Evolutionary conservation across 2,797 vertebrate species (phyloP).

Genomic region (Halcyon badia): DNA sequence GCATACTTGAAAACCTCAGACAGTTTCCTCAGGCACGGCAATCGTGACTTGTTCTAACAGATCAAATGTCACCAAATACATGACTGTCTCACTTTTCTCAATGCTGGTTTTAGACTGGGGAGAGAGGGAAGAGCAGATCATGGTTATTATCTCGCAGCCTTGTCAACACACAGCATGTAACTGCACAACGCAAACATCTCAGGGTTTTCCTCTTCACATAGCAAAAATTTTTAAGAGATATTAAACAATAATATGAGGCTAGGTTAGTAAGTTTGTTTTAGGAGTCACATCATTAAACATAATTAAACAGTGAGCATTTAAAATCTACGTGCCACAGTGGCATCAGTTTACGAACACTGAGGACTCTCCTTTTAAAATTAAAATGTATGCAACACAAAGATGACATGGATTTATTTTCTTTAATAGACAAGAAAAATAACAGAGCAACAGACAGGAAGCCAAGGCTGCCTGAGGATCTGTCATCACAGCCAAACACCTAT

Average conservation of each 20-base stretch:
- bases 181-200: neutral
- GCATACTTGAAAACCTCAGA: neutral
- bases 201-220: neutral
- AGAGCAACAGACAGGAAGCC: neutral
- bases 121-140: neutral
- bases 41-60: neutral
- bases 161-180: neutral
- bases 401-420: neutral
- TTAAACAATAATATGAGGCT: neutral
- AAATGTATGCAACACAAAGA: neutral
- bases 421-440: neutral
- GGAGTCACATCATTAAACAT: neutral
- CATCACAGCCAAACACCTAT: neutral
- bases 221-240: neutral
- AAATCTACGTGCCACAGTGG: neutral
- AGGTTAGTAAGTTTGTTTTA: neutral
- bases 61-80: neutral
- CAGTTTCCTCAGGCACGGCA: slow-evolving; percentile 4
- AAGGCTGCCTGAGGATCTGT: neutral
- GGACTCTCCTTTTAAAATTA: neutral
- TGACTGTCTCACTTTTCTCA: neutral
- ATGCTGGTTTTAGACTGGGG: neutral
- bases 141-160: neutral
- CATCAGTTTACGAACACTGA: neutral
- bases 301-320: neutral